phyloP scores from a whole-genome alignment of 2,888 invertebrate species.

The Meghimatium bilineatum region DNA sequence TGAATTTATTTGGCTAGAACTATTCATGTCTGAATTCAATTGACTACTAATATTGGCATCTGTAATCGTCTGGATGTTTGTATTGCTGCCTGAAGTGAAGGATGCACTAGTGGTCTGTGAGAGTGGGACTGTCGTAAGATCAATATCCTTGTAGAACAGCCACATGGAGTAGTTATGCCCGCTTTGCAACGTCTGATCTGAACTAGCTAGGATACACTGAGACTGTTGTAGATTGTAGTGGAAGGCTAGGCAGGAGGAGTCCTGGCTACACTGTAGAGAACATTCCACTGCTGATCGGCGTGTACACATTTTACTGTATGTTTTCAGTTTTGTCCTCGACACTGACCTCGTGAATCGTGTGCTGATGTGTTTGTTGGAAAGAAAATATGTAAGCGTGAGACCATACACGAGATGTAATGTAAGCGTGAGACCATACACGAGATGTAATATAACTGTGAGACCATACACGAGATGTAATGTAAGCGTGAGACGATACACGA shows the following conservation, averaged over 20 bases:
- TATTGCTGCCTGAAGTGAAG: not conserved
- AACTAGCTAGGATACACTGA: slow-evolving; percentile 7
- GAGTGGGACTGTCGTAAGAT: not conserved
- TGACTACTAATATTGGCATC: not conserved
- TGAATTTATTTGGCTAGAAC: too few species aligned
- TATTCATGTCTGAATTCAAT: too few species aligned
- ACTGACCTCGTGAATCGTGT: not conserved
- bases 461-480: too few species aligned
- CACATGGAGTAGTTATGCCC: not conserved
- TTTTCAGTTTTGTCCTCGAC: not conserved
- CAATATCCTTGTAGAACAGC: not conserved
- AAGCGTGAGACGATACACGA: too few species aligned
- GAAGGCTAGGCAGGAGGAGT: not conserved
- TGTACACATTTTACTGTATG: not conserved
- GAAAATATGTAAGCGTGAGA: too few species aligned
- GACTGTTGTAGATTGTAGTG: not conserved
- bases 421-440: too few species aligned
- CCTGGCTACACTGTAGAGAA: not conserved
- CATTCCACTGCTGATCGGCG: not conserved
- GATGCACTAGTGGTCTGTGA: not conserved
- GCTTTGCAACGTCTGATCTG: not conserved
- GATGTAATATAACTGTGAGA: too few species aligned
- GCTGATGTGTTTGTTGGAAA: too few species aligned
- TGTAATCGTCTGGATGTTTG: not conserved
- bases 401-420: too few species aligned